Evolutionary conservation across 2,113 vertebrate species (phyloP), one percentile per base, ranked within the genome.

Genomic region (Thalassarche chlororhynchos): DNA sequence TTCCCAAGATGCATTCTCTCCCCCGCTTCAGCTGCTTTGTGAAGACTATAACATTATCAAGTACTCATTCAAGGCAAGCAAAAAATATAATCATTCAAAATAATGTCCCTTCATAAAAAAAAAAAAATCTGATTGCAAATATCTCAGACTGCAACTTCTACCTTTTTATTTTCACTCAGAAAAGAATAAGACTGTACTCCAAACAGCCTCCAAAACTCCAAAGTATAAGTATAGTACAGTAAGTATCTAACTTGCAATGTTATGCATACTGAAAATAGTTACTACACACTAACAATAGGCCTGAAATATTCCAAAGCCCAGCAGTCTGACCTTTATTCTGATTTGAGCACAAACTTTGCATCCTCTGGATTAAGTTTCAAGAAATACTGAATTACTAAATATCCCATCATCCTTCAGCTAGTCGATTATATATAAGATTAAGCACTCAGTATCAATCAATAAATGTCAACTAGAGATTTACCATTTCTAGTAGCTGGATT

Each of bases 381-480:
- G 58, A 94, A 97, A 97, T 54, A 62, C 23, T n/a, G 32, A 58
- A 94, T 83, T 91, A 82, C 66, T 55, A 62, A 94, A 90, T 24
- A 94, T 16, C 28, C 32, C 51, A 61, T 52, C 49, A 76, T 49
- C 54, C 78, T 87, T 83, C 81, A 85, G 47, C 38, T 31, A 82
- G 62, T 58, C 6, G 1, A 79, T 85, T 69, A 61, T 12, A 85
- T 25, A 20, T 58, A 69, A 80, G 66, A 77, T 66, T 58, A 85
- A 87, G 62, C 75, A 69, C 23, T 77, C 49, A 2, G 38, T 17
- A 89, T 72, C 34, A n/a, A 87, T 83, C 74, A 78, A 70, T 61
- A 79, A 76, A 75, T 3, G 21, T 19, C 84, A 94, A 19, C 49
- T 18, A 36, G 42, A 91, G 25, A 95, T 60, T n/a, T 57, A 71